Evolutionary conservation across 2,888 invertebrate genomes (phyloP).

Genomic region (Isotomurus palustris): DNA sequence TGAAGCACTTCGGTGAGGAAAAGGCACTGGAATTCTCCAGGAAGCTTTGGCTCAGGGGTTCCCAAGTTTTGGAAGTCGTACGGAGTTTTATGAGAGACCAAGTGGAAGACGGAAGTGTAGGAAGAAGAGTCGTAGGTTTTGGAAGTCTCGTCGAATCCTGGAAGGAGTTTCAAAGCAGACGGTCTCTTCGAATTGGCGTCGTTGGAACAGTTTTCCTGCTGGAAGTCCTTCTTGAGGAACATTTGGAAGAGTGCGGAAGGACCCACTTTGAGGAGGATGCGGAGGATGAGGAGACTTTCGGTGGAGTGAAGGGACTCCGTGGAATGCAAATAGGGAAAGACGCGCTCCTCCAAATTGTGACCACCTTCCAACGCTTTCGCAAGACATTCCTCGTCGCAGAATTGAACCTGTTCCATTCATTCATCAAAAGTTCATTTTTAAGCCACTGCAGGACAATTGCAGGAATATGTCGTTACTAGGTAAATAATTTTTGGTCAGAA

Average conservation of each 20-base stretch:
- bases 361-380: conserved; percentile 10
- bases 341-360: conserved; percentile 35
- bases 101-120: conserved; percentile 27
- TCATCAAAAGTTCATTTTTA: too few relatives aligned
- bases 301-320: conserved; percentile 8
- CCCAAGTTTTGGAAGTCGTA: neutral
- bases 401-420: conserved; percentile 38
- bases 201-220: too few relatives aligned
- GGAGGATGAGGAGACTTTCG: conserved; percentile 24
- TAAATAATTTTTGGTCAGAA: too few relatives aligned
- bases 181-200: neutral
- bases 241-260: neutral
- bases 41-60: neutral
- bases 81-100: conserved; percentile 21
- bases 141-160: conserved; percentile 1
- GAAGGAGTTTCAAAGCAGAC: neutral
- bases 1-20: conserved; percentile 28
- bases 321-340: conserved; percentile 29
- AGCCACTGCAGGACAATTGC: too few relatives aligned
- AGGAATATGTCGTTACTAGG: too few relatives aligned
- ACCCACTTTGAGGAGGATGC: conserved; percentile 33
- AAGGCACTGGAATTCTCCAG: conserved; percentile 23
- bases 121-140: conserved; percentile 23
- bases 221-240: neutral
- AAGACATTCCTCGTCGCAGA: conserved; percentile 32